Conservation (phyloP, 2,888 invertebrate species). For the Spodoptera littoralis region DNA sequence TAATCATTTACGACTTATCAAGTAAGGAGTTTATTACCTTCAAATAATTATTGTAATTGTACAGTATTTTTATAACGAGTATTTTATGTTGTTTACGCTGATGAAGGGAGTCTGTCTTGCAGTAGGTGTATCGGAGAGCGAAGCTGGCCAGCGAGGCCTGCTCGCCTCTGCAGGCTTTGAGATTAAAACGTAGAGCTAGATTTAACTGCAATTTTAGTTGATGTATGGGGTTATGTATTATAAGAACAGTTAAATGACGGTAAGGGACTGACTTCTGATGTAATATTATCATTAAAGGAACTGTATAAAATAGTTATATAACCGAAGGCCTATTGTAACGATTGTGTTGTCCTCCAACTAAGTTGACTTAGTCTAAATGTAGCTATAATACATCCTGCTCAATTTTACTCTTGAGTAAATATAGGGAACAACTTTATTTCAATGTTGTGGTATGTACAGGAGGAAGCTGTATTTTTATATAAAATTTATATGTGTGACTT, state of each 20-base stretch:
- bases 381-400: slow-evolving; percentile 85
- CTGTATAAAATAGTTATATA: slow-evolving; percentile 84
- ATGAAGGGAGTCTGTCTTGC: slow-evolving; percentile 63
- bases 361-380: slow-evolving; percentile 85
- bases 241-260: slow-evolving; percentile 81
- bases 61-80: slow-evolving; percentile 88
- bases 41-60: slow-evolving; percentile 86
- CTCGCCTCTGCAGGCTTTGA: slow-evolving; percentile 72
- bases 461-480: slow-evolving; percentile 70
- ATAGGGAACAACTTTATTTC: slow-evolving; percentile 74
- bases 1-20: slow-evolving; percentile 78
- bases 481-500: slow-evolving; percentile 32
- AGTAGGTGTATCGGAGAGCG: slow-evolving; percentile 48
- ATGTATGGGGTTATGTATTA: slow-evolving; percentile 83
- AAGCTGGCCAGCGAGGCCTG: slow-evolving; percentile 36
- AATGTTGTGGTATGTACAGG: slow-evolving; percentile 67
- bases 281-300: slow-evolving; percentile 85
- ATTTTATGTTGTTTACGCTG: slow-evolving; percentile 79
- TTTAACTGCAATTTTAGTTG: slow-evolving; percentile 83
- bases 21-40: slow-evolving; percentile 84
- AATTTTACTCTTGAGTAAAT: slow-evolving; percentile 84
- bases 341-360: slow-evolving; percentile 81
- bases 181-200: slow-evolving; percentile 82
- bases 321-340: slow-evolving; percentile 82
- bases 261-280: slow-evolving; percentile 86